Percentiles rank a stretch among this genome's conserved stretches.
These are phyloP conservation scores for Ophioninae sp. DNA, from an alignment of 2,888 invertebrate species.

Conservation along the genomic window DNA sequence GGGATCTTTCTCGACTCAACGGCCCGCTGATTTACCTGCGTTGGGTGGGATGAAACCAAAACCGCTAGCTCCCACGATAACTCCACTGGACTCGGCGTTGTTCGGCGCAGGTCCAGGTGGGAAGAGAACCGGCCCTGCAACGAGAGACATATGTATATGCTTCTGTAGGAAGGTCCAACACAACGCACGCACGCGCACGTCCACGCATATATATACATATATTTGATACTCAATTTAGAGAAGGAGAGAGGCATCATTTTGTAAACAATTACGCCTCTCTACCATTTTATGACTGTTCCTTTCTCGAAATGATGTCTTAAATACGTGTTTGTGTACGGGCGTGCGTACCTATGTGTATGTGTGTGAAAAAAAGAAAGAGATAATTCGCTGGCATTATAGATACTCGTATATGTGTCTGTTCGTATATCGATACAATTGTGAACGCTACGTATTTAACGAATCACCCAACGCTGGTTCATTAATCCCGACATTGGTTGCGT, in stretches of 20 bases:
- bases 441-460: conserved; percentile 3
- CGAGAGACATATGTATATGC: not conserved
- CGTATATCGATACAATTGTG: not conserved
- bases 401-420: not conserved
- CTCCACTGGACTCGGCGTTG: conserved; percentile 88
- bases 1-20: conserved; percentile 62
- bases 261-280: too few species aligned
- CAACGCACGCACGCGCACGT: too few species aligned
- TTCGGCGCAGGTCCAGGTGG: conserved; percentile 87
- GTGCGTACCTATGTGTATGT: not conserved
- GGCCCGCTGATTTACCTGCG: conserved; percentile 84
- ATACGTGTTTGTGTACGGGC: too few species aligned
- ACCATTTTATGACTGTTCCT: too few species aligned
- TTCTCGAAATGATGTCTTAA: too few species aligned
- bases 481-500: conserved; percentile 10
- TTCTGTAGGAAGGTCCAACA: not conserved
- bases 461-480: conserved; percentile 15
- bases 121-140: conserved; percentile 90
- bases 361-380: not conserved
- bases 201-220: too few species aligned
- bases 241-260: too few species aligned
- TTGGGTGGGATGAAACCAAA: conserved; percentile 92
- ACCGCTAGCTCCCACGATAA: conserved; percentile 91
- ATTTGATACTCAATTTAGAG: too few species aligned
- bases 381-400: not conserved